Evolutionary conservation across 1,140 invertebrate species (phyloP), one percentile per base, ranked within the genome.

Genomic region (Heliconius eleuchia): DNA sequence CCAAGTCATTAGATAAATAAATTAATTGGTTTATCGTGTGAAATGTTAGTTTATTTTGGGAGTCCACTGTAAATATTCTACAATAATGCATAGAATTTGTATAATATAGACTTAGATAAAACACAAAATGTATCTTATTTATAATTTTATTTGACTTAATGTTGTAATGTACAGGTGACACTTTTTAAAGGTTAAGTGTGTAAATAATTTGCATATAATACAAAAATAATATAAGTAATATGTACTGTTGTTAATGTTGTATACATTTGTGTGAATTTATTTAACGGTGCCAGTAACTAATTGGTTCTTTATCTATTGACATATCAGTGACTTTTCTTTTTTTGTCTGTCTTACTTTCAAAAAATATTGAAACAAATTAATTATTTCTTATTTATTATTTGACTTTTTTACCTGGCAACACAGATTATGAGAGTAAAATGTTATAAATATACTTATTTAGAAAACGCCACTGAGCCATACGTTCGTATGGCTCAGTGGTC

Each of bases 201-300:
- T 79, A 79, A 71, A 77, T 80, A 79, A 46, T 72, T 77, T 73
- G 71, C 74, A 79, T 79, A 60, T 82, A 80, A 80, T n/a, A 34
- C 74, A 78, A 78, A 55, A 34, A 16, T 71, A 73, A 78, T 73
- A 34, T 78, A 73, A 73, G 39, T 78, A 70, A 60, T 78, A 42
- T 79, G 76, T 79, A 74, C 46, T 76, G 60, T 66, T 66, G 70
- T 82, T 82, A 75, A 74, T 80, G 66, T 39, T 78, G 71, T 78
- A 72, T 78, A 75, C 74, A n/a, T 74, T 46, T 55, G 66, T 78
- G 76, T 83, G 71, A 85, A 87, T 83, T 88, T 86, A 83, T 85
- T 84, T 85, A 84, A 27, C 66, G 83, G 87, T 89, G 86, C 84
- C 87, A 88, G 88, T 88, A 86, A 81, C 81, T 84, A 84, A 78